phyloP scores from a whole-genome alignment of 2,113 vertebrate species.

The Chlamydotis undulata region DNA sequence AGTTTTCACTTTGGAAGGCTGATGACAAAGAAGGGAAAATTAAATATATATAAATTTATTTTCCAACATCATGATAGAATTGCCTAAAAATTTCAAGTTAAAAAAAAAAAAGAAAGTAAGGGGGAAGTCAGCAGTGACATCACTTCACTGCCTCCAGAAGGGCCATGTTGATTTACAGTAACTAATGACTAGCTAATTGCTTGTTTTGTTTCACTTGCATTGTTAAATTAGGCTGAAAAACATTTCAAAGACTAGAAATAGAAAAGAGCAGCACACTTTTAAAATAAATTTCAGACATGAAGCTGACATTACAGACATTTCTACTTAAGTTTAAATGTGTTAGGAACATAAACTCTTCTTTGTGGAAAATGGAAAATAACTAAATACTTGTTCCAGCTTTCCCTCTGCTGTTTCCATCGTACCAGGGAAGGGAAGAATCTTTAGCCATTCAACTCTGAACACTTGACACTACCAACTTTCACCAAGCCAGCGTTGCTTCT shows the following conservation, averaged over 20 bases:
- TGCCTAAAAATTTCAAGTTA: neutral
- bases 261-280: neutral
- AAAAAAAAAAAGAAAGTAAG: neutral
- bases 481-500: neutral
- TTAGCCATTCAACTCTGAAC: neutral
- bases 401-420: neutral
- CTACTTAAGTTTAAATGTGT: neutral
- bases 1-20: neutral
- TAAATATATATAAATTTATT: neutral
- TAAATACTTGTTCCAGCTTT: neutral
- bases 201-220: neutral
- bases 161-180: neutral
- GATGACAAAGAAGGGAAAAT: neutral
- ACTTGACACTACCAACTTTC: neutral
- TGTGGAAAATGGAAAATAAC: neutral
- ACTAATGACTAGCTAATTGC: neutral
- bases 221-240: neutral
- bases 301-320: neutral
- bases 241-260: neutral
- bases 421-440: neutral
- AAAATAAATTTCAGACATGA: neutral
- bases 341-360: neutral
- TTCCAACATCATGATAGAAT: neutral
- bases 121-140: neutral
- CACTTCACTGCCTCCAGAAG: neutral